Percentiles rank a stretch among this genome's conserved stretches.
These are phyloP conservation scores for Macrotis lagotis DNA, from an alignment of 2,113 vertebrate genomes.

Conservation along the genomic window DNA sequence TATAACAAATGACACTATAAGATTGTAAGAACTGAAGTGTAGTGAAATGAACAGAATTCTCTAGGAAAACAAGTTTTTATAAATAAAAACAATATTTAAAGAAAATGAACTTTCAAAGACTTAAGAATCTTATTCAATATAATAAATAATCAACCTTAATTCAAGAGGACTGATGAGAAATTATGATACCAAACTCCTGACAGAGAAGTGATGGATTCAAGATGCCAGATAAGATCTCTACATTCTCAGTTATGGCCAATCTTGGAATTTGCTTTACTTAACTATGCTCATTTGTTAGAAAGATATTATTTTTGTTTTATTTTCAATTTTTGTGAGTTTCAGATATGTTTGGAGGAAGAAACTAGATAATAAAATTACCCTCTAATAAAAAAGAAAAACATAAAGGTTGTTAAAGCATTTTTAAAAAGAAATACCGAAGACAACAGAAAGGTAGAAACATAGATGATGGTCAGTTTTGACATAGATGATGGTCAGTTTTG, in stretches of 20 bases:
- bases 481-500: neutral
- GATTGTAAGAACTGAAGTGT: no score
- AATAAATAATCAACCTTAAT: neutral
- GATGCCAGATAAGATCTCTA: neutral
- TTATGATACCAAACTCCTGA: neutral
- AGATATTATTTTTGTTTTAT: neutral
- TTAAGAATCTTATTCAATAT: neutral
- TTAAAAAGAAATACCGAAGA: neutral
- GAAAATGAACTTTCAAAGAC: no score
- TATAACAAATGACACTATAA: neutral
- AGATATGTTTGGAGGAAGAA: neutral
- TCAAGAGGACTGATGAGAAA: neutral
- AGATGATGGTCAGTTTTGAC: neutral
- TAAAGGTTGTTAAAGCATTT: neutral
- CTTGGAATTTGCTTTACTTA: neutral
- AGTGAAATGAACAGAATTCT: no score
- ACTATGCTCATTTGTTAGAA: neutral
- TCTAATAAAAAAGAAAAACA: neutral
- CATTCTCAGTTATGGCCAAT: neutral
- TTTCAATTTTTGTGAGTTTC: neutral
- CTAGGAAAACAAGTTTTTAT: no score
- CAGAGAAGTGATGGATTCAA: neutral
- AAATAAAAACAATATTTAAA: no score
- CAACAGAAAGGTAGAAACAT: neutral
- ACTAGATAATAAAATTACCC: neutral